phyloP scores from a whole-genome alignment of 2,113 vertebrate genomes.

The Suricata suricatta region DNA sequence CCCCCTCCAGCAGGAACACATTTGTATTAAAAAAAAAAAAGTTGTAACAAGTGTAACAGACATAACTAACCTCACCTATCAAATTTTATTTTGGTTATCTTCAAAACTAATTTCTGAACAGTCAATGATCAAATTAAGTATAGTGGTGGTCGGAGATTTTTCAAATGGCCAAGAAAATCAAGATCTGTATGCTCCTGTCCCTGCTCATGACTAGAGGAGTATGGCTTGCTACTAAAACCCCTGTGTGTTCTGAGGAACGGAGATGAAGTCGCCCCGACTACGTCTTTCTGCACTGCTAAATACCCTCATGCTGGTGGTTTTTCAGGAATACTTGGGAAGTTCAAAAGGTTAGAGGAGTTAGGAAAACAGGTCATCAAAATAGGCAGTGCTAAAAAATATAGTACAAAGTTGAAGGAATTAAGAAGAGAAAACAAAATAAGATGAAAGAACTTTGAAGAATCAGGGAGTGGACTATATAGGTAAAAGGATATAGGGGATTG shows the following conservation, averaged over 20 bases:
- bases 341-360: not conserved
- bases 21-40: not conserved
- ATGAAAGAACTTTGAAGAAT: not conserved
- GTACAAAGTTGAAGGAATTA: slow-evolving; percentile 5
- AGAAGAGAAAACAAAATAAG: slow-evolving; percentile 9
- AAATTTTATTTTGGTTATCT: slow-evolving; percentile 54
- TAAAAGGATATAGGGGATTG: not conserved
- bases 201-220: not conserved
- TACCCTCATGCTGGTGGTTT: not conserved
- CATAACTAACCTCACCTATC: slow-evolving; percentile 56
- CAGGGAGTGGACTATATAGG: not conserved
- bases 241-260: not conserved
- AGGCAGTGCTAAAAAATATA: not conserved
- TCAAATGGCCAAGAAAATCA: not conserved
- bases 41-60: slow-evolving; percentile 56
- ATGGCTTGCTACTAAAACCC: not conserved
- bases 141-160: not conserved
- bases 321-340: not conserved
- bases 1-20: slow-evolving; percentile 23
- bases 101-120: slow-evolving; percentile 49
- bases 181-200: not conserved
- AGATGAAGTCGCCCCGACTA: not conserved
- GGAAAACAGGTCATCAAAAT: not conserved
- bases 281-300: not conserved
- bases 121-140: not conserved